These are phyloP conservation scores for Crotalus horridus DNA, from an alignment of 2,113 vertebrate species.

Conservation along the genomic window DNA sequence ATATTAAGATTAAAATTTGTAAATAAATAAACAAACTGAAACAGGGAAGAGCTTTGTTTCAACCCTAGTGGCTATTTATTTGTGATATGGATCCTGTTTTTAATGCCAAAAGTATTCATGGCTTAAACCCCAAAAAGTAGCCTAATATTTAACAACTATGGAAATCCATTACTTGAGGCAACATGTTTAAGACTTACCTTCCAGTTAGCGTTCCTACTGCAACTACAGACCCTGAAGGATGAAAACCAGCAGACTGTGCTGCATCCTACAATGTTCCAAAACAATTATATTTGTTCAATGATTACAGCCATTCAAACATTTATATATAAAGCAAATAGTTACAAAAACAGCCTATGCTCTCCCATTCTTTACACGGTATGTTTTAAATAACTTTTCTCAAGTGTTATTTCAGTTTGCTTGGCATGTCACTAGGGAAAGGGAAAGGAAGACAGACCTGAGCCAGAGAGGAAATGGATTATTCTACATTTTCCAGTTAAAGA, in stretches of 20 bases:
- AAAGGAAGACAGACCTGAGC: not conserved
- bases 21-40: not conserved
- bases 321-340: slow-evolving; percentile 5
- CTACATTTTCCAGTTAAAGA: too few species aligned
- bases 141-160: not conserved
- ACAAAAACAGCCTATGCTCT: not conserved
- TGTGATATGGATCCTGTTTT: not conserved
- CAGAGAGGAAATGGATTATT: not conserved
- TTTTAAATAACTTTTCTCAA: not conserved
- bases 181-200: slow-evolving; percentile 73
- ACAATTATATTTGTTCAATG: slow-evolving; percentile 42
- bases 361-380: not conserved
- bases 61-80: not conserved
- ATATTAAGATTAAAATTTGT: not conserved
- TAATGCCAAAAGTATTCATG: not conserved
- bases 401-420: not conserved
- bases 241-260: slow-evolving; percentile 93
- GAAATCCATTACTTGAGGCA: not conserved
- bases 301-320: not conserved
- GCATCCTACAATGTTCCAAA: slow-evolving; percentile 80
- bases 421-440: not conserved
- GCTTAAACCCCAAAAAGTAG: not conserved
- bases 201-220: slow-evolving; percentile 92
- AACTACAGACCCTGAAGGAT: slow-evolving; percentile 90
- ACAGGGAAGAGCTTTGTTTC: not conserved